Base-by-base conservation (phyloP, 2,797 vertebrate genomes). In the Falco naumanni region DNA sequence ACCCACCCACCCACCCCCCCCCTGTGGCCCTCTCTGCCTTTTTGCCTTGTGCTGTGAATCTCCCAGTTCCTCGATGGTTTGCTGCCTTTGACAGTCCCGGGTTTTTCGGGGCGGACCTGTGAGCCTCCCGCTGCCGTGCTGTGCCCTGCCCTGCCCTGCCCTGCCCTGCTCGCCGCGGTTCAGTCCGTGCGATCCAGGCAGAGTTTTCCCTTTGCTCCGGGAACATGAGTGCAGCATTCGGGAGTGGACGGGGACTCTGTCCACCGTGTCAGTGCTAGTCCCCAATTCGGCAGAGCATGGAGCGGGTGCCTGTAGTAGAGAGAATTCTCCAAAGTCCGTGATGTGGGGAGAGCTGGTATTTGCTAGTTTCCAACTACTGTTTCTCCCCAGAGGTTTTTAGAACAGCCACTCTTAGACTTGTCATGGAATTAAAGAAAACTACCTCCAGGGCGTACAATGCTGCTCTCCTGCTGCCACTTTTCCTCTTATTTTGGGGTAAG, bases 401-500 rank as follows among this genome's bases (percentile, higher is more conserved):
- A 47, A 28, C 92, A 28, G 77, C 83, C 87, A 37, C 63, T 39
- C 91, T 61, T 83, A 68, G 39, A 39, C 89, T 86, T 93, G 96
- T 77, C 96, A 96, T 96, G 97, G 96, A 95, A 78, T 89, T 93
- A 92, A 78, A 45, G 91, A 86, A 66, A 93, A 47, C 69, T 65
- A 63, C 93, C 47, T 65, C 94, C 85, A 84, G 81, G 91, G 93
- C 48, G 83, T 95, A 16, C 87, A 50, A 9, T 48, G 90, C 89
- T 69, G 90, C 84, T 85, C 78, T 93, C 39, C 93, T 87, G 79
- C 87, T 97, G 84, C 76, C 88, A n/a, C 80, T 95, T 66, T 84
- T 93, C 81, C 72, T 89, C 45, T 91, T 94, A 47, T 81, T 96
- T 74, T 95, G 93, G 93, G 97, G 97, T 97, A 95, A 97, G 97